Base-by-base conservation (phyloP, 2,888 invertebrate genomes). In the Erebia palarica region DNA sequence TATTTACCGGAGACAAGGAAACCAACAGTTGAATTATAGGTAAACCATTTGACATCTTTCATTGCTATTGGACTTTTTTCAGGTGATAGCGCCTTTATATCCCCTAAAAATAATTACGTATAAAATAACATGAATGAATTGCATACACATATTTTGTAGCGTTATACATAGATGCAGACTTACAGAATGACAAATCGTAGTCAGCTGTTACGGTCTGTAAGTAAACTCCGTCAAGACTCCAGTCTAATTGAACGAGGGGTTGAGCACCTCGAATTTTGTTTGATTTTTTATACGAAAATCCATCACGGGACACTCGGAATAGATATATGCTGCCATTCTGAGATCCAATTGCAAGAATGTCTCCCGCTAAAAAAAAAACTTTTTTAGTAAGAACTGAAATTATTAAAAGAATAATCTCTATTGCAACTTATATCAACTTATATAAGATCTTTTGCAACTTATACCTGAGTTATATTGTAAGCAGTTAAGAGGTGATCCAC, bases 1-100 rank as follows among this genome's bases (percentile, higher is more conserved):
- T 75, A 73, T 86, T 86, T 89, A 96, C 98, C 98, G 78, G 97
- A 96, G 8, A 97, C 96, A 81, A 97, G 94, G 88, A 97, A 98
- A 71, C 98, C 97, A 59, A 98, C 96, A 0, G 97, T 97, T 61
- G 97, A 96, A 80, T 97, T 98, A 80, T 97, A 96, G 1, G 97
- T 96, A 76, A 96, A 95, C 98, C 98, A 98, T 87, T 97, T 97
- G 1, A 97, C 96, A 82, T 98, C 98, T 85, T 98, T 97, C 97
- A 97, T 97, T 3, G 97, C 97, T 74, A 97, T 94, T 3, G 97
- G 97, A 85, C 97, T 97, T 84, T 97, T 97, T 83, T 98, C 97
- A 10, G 97, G 96, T 1, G 97, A 96, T 66, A 98, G 88, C 0
- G 97, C 96, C 86, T 97, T 97, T n/a, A 97, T 96, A 83, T 97